A percentile compares a stretch with the other conserved stretches of the same genome.
phyloP scores from a whole-genome alignment of 2,113 vertebrate species.

The Lophius piscatorius region DNA sequence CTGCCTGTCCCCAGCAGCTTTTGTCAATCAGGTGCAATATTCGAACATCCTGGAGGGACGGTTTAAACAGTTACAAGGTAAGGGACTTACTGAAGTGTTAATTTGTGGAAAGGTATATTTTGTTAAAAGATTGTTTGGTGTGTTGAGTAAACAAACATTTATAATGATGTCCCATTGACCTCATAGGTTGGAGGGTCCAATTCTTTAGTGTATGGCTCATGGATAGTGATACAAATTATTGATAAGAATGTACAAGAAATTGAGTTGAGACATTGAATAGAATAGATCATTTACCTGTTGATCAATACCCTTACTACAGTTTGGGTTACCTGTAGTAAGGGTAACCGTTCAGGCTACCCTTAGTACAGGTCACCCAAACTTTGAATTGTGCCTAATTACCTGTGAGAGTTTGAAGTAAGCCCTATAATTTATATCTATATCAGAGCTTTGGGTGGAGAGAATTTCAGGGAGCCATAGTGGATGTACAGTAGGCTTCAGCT shows the following conservation, averaged over 20 bases:
- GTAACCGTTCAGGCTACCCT: too few relatives aligned
- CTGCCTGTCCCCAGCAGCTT: conserved; percentile 88
- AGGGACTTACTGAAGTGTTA: conserved; percentile 46
- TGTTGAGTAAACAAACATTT: too few relatives aligned
- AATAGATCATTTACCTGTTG: background rate
- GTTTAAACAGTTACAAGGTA: conserved; percentile 96
- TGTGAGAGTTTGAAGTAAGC: background rate
- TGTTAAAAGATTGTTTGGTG: too few relatives aligned
- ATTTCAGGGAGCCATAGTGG: conserved; percentile 3
- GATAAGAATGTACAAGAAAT: background rate
- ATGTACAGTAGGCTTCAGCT: conserved; percentile 28
- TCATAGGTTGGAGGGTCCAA: background rate
- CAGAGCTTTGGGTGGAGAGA: conserved; percentile 5
- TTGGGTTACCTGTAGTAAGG: too few relatives aligned
- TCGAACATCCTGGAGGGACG: conserved; percentile 90
- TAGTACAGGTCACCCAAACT: conserved; percentile 5
- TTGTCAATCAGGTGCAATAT: conserved; percentile 89
- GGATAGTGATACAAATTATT: conserved; percentile 4
- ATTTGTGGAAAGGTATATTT: conserved; percentile 1
- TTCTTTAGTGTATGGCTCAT: background rate
- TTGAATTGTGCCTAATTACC: conserved; percentile 1
- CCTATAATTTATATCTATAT: conserved; percentile 3
- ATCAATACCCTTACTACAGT: too few relatives aligned
- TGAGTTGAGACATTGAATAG: background rate
- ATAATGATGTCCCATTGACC: background rate